Evolutionary conservation across 2,797 vertebrate genomes (phyloP).

Genomic region (Prionace glauca): DNA sequence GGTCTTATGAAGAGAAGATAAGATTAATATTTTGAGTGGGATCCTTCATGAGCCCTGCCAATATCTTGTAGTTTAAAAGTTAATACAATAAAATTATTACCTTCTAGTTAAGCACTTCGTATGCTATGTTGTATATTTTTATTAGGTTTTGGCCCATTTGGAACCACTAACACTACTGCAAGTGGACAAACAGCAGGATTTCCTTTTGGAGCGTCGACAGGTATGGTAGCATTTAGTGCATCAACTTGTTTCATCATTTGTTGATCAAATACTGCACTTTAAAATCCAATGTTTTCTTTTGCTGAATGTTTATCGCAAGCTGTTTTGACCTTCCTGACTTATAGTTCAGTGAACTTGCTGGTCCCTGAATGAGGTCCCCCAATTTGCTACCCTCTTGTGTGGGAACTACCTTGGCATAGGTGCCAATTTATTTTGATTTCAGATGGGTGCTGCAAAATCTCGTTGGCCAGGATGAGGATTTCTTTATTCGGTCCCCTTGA

Average conservation of each 20-base stretch:
- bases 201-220: constrained; percentile 64
- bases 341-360: neutral
- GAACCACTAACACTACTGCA: constrained; percentile 57
- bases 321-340: neutral
- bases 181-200: constrained; percentile 60
- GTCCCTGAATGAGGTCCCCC: neutral
- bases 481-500: too few relatives aligned
- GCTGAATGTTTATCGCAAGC: neutral
- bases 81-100: neutral
- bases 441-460: too few relatives aligned
- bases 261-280: neutral
- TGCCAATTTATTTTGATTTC: too few relatives aligned
- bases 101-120: neutral
- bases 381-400: too few relatives aligned
- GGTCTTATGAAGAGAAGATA: neutral
- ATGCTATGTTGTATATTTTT: neutral
- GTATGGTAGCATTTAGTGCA: constrained; percentile 45
- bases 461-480: too few relatives aligned
- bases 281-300: neutral
- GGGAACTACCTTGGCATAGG: too few relatives aligned
- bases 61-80: neutral
- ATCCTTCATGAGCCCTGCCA: neutral
- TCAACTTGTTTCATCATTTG: neutral
- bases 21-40: neutral
- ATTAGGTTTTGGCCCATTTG: constrained; percentile 64